These are phyloP conservation scores for Rotaria socialis DNA, from an alignment of 2,888 invertebrate species.

Conservation along the genomic window DNA sequence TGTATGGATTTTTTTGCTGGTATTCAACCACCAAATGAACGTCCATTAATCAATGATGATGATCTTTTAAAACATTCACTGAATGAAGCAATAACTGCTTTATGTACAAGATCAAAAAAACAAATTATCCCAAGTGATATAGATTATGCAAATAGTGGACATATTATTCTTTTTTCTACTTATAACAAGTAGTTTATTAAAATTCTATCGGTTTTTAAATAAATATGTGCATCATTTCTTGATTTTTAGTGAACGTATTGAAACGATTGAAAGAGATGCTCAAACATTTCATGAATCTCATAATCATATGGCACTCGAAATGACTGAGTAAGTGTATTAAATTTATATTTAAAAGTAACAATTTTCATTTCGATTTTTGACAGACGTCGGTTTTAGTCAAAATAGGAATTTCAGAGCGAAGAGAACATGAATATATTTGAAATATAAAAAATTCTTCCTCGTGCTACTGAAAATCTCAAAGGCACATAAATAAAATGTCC, in stretches of 20 bases:
- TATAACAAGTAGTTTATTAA: background rate
- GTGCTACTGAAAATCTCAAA: too few species aligned
- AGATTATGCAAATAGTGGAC: conserved; percentile 32
- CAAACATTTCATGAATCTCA: conserved; percentile 10
- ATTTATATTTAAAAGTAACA: too few species aligned
- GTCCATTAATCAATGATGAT: background rate
- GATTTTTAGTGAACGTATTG: conserved; percentile 2
- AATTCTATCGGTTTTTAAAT: too few species aligned
- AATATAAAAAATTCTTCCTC: too few species aligned
- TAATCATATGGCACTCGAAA: conserved; percentile 36
- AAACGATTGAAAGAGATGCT: conserved; percentile 1
- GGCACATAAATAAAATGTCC: too few species aligned
- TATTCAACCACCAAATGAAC: conserved; percentile 33
- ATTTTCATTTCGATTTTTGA: too few species aligned
- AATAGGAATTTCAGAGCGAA: too few species aligned
- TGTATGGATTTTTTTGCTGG: conserved; percentile 39
- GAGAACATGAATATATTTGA: too few species aligned
- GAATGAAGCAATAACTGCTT: conserved; percentile 7
- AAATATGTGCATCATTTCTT: background rate
- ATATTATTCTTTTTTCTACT: conserved; percentile 30
- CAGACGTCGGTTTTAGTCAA: too few species aligned
- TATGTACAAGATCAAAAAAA: conserved; percentile 29
- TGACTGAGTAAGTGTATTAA: background rate
- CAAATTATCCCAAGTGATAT: background rate
- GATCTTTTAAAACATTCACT: conserved; percentile 31